phyloP scores from a whole-genome alignment of 2,113 vertebrate genomes.

The Rhea americana region DNA sequence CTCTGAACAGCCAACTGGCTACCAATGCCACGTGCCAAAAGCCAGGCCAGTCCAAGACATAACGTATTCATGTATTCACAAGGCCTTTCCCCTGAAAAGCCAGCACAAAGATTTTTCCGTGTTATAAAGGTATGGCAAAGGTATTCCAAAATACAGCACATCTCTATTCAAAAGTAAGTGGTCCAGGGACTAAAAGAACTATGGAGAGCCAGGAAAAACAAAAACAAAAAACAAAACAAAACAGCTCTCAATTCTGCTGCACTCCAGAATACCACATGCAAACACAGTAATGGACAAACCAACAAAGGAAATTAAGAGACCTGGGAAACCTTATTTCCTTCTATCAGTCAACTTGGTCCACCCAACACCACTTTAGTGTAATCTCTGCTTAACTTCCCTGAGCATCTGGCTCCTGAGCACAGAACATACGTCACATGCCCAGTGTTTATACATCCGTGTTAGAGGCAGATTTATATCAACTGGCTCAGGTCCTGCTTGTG shows the following conservation, averaged over 20 bases:
- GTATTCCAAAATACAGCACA: neutral
- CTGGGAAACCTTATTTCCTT: neutral
- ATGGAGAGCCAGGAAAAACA: neutral
- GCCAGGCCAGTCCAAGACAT: neutral
- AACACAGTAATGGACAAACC: neutral
- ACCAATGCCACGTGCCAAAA: neutral
- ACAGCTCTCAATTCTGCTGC: neutral
- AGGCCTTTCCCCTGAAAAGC: neutral
- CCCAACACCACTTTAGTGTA: neutral
- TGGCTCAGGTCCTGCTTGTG: neutral
- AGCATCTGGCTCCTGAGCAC: conserved; percentile 46
- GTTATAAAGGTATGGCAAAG: neutral
- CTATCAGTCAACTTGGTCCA: neutral
- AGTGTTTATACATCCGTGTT: conserved; percentile 7
- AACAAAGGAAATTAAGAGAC: neutral
- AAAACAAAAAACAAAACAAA: too few relatives aligned
- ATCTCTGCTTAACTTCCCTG: conserved; percentile 51
- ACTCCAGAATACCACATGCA: neutral
- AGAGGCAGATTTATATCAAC: neutral
- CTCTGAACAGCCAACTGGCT: neutral
- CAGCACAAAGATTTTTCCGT: neutral
- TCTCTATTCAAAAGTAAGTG: neutral
- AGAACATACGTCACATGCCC: neutral
- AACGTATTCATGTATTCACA: neutral
- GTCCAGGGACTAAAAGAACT: neutral